A percentile compares a stretch with the other conserved stretches of the same genome.
Evolutionary conservation across 2,888 invertebrate species (phyloP).

Genomic region (Dasysyrphus tricinctus): DNA sequence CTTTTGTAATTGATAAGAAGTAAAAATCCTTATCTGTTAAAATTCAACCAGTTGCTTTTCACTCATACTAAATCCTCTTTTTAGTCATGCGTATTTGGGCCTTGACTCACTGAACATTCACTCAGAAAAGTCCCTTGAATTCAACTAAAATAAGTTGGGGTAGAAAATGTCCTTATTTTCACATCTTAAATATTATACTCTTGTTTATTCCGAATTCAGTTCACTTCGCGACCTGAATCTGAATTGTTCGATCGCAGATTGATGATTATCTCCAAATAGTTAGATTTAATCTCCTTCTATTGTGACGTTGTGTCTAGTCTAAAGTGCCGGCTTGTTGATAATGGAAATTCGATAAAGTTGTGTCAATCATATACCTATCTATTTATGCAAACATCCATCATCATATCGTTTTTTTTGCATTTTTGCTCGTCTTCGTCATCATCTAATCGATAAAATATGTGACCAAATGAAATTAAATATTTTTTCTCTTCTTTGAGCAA

Average conservation of each 20-base stretch:
- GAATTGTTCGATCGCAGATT: not conserved
- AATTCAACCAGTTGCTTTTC: slow-evolving; percentile 8
- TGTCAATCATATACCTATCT: not conserved
- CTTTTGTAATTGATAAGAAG: no score
- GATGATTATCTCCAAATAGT: not conserved
- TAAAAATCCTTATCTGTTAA: no score
- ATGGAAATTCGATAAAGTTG: slow-evolving; percentile 32
- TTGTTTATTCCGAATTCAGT: slow-evolving; percentile 21
- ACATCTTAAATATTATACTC: not conserved
- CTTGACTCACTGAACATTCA: not conserved
- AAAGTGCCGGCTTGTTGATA: slow-evolving; percentile 24
- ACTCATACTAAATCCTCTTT: slow-evolving; percentile 1
- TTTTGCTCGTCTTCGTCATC: slow-evolving; percentile 9
- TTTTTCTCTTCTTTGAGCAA: not conserved
- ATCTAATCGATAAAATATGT: slow-evolving; percentile 27
- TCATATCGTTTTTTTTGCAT: not conserved
- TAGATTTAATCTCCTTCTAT: not conserved
- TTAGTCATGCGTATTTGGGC: not conserved
- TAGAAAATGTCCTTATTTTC: not conserved
- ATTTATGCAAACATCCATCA: no score
- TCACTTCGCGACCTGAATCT: slow-evolving; percentile 9
- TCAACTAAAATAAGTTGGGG: not conserved
- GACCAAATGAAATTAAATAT: slow-evolving; percentile 22
- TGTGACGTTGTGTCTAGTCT: slow-evolving; percentile 19
- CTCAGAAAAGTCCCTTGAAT: not conserved